These are phyloP conservation scores for Cynoglossus semilaevis DNA, from an alignment of 2,113 vertebrate species.

Conservation along the genomic window DNA sequence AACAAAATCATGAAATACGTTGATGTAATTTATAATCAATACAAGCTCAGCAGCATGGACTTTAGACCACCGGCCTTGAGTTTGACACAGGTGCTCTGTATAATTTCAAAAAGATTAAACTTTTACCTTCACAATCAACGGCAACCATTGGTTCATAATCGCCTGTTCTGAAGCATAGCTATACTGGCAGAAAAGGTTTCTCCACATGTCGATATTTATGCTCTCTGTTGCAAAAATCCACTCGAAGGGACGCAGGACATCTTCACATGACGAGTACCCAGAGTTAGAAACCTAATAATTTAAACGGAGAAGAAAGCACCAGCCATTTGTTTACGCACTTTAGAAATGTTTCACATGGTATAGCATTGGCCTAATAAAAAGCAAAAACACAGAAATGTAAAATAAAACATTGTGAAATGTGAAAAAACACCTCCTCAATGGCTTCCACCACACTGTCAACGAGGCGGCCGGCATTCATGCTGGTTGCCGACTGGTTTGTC, in stretches of 20 bases:
- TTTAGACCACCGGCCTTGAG: too few species aligned
- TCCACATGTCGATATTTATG: conserved; percentile 47
- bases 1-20: not conserved
- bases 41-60: too few species aligned
- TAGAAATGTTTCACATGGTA: not conserved
- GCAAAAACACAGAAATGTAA: not conserved
- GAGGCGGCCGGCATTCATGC: conserved; percentile 31
- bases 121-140: conserved; percentile 60
- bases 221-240: conserved; percentile 59
- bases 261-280: conserved; percentile 42
- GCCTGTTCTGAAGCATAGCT: conserved; percentile 16
- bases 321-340: not conserved
- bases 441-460: conserved; percentile 41
- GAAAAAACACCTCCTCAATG: conserved; percentile 50
- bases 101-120: not conserved
- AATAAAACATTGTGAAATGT: not conserved
- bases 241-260: conserved; percentile 48
- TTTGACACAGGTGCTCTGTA: too few species aligned
- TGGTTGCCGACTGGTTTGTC: conserved; percentile 51
- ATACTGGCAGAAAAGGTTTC: conserved; percentile 57
- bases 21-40: not conserved
- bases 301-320: not conserved
- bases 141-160: conserved; percentile 39
- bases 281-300: conserved; percentile 34
- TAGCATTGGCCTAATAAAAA: not conserved